phyloP scores from a whole-genome alignment of 2,888 invertebrate genomes.

The Cyaniris semiargus region DNA sequence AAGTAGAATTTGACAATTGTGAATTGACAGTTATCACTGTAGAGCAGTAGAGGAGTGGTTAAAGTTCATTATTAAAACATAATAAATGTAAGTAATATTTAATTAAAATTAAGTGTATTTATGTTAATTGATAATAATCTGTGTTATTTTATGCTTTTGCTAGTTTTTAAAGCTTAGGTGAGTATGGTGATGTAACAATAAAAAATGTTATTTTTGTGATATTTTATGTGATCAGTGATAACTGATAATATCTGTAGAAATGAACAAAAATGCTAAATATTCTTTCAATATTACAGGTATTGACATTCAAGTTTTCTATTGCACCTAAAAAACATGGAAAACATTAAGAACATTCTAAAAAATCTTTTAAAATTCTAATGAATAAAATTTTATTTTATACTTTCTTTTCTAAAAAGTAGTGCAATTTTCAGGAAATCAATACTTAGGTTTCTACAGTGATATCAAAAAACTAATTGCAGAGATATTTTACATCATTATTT shows the following conservation, averaged over 20 bases:
- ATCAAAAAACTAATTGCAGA: not conserved
- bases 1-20: slow-evolving; percentile 47
- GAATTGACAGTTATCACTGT: slow-evolving; percentile 52
- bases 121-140: slow-evolving; percentile 3
- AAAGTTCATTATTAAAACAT: slow-evolving; percentile 46
- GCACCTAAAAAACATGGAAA: not conserved
- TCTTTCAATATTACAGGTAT: not conserved
- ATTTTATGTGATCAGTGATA: too few species aligned
- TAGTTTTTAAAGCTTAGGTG: not conserved
- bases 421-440: not conserved
- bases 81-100: slow-evolving; percentile 48
- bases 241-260: not conserved
- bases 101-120: slow-evolving; percentile 34
- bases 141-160: not conserved
- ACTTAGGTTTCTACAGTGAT: not conserved
- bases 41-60: slow-evolving; percentile 68
- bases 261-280: not conserved
- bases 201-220: not conserved
- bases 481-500: not conserved
- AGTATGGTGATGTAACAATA: slow-evolving; percentile 31
- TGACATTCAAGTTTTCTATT: not conserved
- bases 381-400: not conserved
- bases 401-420: not conserved
- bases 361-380: not conserved
- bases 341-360: not conserved